phyloP scores from a whole-genome alignment of 2,888 invertebrate species.

The Neria commutata region DNA sequence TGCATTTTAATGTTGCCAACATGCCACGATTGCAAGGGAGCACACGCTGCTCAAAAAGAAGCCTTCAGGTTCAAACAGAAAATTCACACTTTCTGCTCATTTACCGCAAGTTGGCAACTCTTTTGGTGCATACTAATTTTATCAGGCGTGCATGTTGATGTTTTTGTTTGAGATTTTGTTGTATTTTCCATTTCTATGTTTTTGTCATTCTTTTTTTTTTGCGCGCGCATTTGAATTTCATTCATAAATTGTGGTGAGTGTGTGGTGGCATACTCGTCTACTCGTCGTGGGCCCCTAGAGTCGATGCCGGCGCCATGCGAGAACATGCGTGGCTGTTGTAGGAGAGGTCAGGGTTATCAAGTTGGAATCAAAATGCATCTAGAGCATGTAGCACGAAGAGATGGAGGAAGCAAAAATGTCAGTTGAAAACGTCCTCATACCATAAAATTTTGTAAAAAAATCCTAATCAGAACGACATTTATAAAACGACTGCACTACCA shows the following conservation, averaged over 20 bases:
- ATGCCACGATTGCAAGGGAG: too few relatives aligned
- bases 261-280: neutral
- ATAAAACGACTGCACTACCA: neutral
- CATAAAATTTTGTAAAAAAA: neutral
- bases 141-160: neutral
- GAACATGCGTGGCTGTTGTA: conserved; percentile 1
- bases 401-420: too few relatives aligned
- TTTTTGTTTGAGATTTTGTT: neutral
- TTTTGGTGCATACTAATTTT: neutral
- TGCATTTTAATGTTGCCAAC: too few relatives aligned
- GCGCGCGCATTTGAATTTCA: neutral
- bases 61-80: too few relatives aligned
- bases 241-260: neutral
- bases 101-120: neutral
- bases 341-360: conserved; percentile 4
- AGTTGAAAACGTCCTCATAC: neutral
- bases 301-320: too few relatives aligned
- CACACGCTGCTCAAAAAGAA: too few relatives aligned
- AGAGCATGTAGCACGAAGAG: too few relatives aligned
- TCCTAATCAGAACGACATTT: neutral
- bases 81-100: too few relatives aligned
- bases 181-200: too few relatives aligned
- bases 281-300: too few relatives aligned
- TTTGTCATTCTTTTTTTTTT: too few relatives aligned
- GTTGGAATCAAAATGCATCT: neutral